Conservation (phyloP, 2,113 vertebrate species). For the Butorides virescens region DNA sequence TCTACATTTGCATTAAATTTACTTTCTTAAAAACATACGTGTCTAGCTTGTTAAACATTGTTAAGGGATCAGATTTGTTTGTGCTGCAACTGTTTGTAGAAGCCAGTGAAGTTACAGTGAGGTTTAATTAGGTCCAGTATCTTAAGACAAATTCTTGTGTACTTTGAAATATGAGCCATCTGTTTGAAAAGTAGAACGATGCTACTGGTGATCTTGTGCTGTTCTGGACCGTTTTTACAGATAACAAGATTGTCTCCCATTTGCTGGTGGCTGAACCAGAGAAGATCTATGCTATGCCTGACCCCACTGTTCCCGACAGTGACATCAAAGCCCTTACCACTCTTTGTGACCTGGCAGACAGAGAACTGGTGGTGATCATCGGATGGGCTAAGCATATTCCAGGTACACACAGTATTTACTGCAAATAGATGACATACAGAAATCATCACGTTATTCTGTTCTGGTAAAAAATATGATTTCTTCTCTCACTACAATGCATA, state of each 20-base stretch:
- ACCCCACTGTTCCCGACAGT: slow-evolving; percentile 97
- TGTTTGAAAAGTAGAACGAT: neutral
- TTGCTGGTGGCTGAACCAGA: slow-evolving; percentile 98
- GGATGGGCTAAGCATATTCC: slow-evolving; percentile 99
- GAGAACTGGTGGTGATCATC: slow-evolving; percentile 98
- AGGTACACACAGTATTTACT: slow-evolving; percentile 75
- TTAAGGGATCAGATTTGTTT: neutral
- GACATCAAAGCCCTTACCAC: slow-evolving; percentile 99
- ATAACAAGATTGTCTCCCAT: slow-evolving; percentile 99
- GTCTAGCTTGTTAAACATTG: neutral
- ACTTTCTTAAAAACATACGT: neutral
- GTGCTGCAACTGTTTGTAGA: neutral
- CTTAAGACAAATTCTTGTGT: neutral
- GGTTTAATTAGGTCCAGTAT: neutral
- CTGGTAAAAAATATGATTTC: neutral
- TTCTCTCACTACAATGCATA: neutral
- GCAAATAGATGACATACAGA: neutral
- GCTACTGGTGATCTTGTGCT: slow-evolving; percentile 52
- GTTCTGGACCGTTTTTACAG: slow-evolving; percentile 85
- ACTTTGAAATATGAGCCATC: neutral
- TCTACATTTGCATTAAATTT: neutral
- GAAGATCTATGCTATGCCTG: slow-evolving; percentile 99
- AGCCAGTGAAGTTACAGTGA: neutral
- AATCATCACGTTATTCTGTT: neutral
- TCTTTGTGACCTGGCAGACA: slow-evolving; percentile 96